Evolutionary conservation across 2,113 vertebrate species (phyloP).

Genomic region (Suncus etruscus): DNA sequence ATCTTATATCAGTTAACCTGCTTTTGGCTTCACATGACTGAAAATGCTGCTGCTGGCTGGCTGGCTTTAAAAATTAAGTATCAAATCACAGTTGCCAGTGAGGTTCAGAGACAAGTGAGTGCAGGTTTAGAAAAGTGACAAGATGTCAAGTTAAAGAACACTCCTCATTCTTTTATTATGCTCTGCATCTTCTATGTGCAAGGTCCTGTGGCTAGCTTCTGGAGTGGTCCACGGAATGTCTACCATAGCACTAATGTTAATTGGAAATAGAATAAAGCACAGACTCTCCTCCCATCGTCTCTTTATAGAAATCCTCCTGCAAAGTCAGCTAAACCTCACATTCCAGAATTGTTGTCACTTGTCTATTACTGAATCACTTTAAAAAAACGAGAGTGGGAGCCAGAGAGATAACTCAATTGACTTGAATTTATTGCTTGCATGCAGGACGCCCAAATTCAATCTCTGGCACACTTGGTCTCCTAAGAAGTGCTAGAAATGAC

Average conservation of each 20-base stretch:
- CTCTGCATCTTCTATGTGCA: not conserved
- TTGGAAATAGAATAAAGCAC: not conserved
- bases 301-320: not conserved
- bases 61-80: constrained; percentile 34
- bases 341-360: not conserved
- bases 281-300: not conserved
- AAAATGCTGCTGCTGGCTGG: not conserved
- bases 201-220: not conserved
- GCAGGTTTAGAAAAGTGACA: not conserved
- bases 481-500: too few species aligned
- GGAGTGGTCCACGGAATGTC: not conserved
- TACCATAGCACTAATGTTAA: not conserved
- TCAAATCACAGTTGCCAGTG: not conserved
- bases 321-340: not conserved
- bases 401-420: too few species aligned
- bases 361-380: not conserved
- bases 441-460: too few species aligned
- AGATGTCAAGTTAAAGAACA: not conserved
- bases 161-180: not conserved
- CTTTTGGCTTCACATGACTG: not conserved
- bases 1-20: not conserved
- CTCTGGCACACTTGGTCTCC: too few species aligned
- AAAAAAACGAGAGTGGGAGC: too few species aligned
- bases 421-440: too few species aligned
- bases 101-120: not conserved